Conservation (phyloP, 2,888 invertebrate species). For the Caenorhabditis sp. region DNA sequence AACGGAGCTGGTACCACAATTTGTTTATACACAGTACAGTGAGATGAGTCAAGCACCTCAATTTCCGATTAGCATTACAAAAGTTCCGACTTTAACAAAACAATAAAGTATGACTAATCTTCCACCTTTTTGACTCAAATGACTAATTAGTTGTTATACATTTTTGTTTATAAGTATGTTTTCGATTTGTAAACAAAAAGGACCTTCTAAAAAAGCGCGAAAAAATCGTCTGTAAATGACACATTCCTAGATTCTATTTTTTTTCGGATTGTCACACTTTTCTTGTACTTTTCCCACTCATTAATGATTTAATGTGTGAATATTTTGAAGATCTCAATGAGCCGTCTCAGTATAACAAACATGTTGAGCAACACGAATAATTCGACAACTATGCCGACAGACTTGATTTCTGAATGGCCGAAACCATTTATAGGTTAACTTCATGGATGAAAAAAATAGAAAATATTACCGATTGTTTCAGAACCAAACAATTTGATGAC, state of each 20-base stretch:
- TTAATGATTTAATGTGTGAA: conserved; percentile 22
- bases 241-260: neutral
- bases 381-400: conserved; percentile 5
- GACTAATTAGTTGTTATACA: neutral
- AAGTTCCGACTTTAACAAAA: neutral
- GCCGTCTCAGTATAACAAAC: conserved; percentile 28
- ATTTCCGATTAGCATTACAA: conserved; percentile 1
- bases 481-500: conserved; percentile 5
- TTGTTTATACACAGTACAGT: neutral
- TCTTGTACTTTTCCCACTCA: neutral
- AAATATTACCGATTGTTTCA: conserved; percentile 6
- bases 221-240: neutral
- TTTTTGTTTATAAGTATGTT: neutral
- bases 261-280: conserved; percentile 12
- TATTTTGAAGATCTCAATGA: conserved; percentile 26
- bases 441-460: neutral
- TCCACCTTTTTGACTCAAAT: neutral
- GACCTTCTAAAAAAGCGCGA: neutral
- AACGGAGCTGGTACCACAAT: neutral
- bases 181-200: neutral
- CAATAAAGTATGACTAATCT: neutral
- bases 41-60: neutral
- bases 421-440: conserved; percentile 4
- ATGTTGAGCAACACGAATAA: conserved; percentile 11
- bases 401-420: conserved; percentile 15